Conservation (phyloP, 2,113 vertebrate species). For the Menura novaehollandiae region DNA sequence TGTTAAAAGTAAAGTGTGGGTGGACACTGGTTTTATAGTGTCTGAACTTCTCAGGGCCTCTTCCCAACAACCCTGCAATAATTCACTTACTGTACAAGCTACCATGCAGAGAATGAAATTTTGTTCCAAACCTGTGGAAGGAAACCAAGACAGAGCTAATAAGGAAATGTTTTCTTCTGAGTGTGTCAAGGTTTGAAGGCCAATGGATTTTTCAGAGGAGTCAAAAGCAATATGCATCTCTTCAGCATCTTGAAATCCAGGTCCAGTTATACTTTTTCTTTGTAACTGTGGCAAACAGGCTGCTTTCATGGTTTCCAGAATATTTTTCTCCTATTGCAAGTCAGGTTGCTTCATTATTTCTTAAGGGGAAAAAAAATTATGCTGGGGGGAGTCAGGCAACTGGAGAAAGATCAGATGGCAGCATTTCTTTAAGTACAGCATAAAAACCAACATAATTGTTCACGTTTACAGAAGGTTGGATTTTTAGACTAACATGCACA, state of each 20-base stretch:
- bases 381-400: background rate
- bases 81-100: background rate
- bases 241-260: constrained; percentile 35
- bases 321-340: constrained; percentile 10
- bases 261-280: background rate
- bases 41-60: background rate
- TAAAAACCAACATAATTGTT: background rate
- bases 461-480: background rate
- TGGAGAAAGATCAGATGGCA: background rate
- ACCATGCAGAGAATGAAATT: background rate
- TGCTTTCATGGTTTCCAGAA: background rate
- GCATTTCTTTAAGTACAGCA: background rate
- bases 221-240: constrained; percentile 34
- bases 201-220: constrained; percentile 16
- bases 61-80: background rate
- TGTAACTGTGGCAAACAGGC: background rate
- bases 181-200: background rate
- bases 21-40: background rate
- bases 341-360: constrained; percentile 24
- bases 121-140: background rate
- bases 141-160: background rate
- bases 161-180: background rate
- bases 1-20: background rate
- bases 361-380: background rate
- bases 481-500: background rate